Conservation (phyloP, 1,140 invertebrate species). For the Tetramorium parvispinum region DNA sequence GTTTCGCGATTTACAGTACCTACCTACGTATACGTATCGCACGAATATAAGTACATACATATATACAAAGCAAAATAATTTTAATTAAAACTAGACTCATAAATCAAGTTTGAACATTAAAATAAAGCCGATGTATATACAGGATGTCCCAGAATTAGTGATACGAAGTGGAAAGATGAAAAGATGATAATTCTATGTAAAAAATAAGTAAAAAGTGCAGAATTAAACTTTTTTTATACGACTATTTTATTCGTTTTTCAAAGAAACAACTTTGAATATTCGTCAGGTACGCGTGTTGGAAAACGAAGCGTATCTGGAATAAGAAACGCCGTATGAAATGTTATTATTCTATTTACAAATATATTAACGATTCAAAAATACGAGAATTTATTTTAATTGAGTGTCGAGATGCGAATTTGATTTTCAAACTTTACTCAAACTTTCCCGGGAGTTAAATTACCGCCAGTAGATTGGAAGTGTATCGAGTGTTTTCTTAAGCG, state of each 20-base stretch:
- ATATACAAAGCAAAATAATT: neutral
- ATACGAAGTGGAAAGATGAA: too few species aligned
- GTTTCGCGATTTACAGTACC: neutral
- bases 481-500: slow-evolving; percentile 51
- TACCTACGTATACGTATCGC: neutral
- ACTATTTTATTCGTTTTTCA: too few species aligned
- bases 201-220: neutral
- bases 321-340: too few species aligned
- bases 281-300: too few species aligned
- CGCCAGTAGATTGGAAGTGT: slow-evolving; percentile 27
- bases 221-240: neutral
- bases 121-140: neutral
- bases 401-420: neutral
- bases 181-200: neutral
- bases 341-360: neutral
- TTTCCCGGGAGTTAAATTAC: slow-evolving; percentile 38
- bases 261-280: too few species aligned
- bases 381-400: slow-evolving; percentile 41
- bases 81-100: neutral
- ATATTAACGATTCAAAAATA: neutral
- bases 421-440: slow-evolving; percentile 14
- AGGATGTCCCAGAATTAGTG: too few species aligned
- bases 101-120: neutral
- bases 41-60: neutral
- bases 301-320: too few species aligned